Evolutionary conservation across 2,888 invertebrate genomes (phyloP).

Genomic region (Dolichomitus sp.): DNA sequence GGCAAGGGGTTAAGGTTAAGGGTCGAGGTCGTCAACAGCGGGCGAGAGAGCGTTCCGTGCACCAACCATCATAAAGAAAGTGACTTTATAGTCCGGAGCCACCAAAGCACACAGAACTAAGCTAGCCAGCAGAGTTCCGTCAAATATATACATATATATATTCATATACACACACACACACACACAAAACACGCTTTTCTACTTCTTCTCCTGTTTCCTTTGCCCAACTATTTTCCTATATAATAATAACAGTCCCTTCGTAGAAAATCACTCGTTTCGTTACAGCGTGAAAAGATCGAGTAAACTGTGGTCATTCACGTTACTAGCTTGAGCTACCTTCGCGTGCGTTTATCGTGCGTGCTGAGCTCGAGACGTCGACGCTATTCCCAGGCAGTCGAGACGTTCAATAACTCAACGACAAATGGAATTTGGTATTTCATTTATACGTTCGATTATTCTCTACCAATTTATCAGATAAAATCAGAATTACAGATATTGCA

Average conservation of each 20-base stretch:
- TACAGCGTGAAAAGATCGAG: background rate
- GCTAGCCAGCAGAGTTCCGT: background rate
- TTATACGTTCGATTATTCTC: background rate
- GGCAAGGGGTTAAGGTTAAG: constrained; percentile 49
- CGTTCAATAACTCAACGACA: constrained; percentile 1
- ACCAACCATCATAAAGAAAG: constrained; percentile 41
- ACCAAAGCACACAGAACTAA: constrained; percentile 9
- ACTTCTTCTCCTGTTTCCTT: background rate
- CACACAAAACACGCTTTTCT: background rate
- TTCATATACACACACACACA: background rate
- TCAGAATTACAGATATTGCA: background rate
- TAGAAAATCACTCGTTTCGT: constrained; percentile 8
- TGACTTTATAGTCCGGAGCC: constrained; percentile 22
- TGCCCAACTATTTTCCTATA: background rate
- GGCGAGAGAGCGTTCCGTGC: constrained; percentile 36
- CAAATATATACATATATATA: background rate
- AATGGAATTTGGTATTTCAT: background rate
- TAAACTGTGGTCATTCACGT: background rate
- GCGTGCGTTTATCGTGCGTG: background rate
- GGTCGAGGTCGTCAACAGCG: constrained; percentile 54
- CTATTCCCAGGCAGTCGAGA: background rate
- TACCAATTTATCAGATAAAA: background rate
- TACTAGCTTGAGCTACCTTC: background rate
- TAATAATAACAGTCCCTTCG: constrained; percentile 3
- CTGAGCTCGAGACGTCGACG: background rate